phyloP scores from a whole-genome alignment of 2,888 invertebrate species.

The Glaucopsyche alexis region DNA sequence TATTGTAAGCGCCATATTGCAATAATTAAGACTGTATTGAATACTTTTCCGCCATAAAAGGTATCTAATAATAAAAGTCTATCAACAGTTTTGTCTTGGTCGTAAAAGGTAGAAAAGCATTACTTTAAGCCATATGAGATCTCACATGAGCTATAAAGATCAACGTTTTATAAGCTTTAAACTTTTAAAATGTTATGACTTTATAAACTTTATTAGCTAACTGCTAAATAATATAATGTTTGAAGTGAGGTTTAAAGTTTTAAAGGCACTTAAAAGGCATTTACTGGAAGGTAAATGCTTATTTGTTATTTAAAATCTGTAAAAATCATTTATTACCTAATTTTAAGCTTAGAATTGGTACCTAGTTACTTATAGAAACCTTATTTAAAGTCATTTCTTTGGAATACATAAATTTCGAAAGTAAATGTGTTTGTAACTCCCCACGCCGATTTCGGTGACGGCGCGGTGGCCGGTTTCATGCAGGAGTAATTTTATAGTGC shows the following conservation, averaged over 20 bases:
- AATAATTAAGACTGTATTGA: no score
- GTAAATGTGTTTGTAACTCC: no score
- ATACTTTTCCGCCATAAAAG: background rate
- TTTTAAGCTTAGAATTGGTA: no score
- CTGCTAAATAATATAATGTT: no score
- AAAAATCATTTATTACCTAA: no score
- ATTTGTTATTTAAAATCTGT: background rate
- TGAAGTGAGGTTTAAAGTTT: background rate
- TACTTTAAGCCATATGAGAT: constrained; percentile 1
- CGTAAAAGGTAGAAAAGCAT: background rate
- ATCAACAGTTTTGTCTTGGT: background rate
- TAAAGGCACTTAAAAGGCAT: background rate
- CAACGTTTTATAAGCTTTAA: constrained; percentile 16
- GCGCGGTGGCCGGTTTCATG: no score
- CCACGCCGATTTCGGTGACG: no score
- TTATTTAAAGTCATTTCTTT: no score
- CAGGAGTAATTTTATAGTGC: no score
- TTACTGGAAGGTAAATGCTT: background rate
- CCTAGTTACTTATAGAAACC: no score
- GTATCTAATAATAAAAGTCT: background rate
- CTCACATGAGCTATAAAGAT: constrained; percentile 1
- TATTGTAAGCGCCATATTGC: no score
- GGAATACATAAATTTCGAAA: no score
- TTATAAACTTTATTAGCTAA: background rate
- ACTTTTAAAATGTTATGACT: background rate